Evolutionary conservation across 2,888 invertebrate genomes (phyloP), one percentile per base, ranked within the genome.

Genomic region (Drosophila neonasuta): DNA sequence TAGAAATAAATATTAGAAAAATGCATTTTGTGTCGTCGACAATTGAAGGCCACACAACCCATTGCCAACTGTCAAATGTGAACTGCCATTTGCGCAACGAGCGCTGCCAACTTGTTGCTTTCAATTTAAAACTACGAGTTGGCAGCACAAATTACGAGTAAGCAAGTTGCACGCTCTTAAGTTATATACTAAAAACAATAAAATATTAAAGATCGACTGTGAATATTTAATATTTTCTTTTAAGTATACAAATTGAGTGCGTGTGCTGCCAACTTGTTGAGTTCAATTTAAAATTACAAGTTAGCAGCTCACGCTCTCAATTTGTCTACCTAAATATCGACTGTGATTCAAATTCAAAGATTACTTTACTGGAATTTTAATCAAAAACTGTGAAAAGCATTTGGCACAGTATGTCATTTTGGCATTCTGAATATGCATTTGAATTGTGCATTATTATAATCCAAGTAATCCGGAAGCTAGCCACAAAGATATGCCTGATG

Each of bases 1-100:
- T 66, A 66, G 59, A 59, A 60, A 69, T 69, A 63, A 56, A 60
- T 61, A 41, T 32, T 66, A 57, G 45, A 59, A 61, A 61, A 56
- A 62, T 61, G 46, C 57, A 29, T 10, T 58, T 58, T 44, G 17
- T 30, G 15, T 10, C 49, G 39, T 55, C 44, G 34, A 55, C 58
- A 58, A 58, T 58, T 62, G 49, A 50, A 62, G 49, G 49, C 9
- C 49, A 54, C 24, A 45, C 55, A 34, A 34, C 34, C 13, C 32
- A 55, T 8, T 15, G 24, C 7, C 13, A 29, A n/a, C 3, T 39
- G 6, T 6, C 13, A 13, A 9, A 39, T 13, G 39, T 13, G 11
- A 39, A 0, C 24, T 24, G 24, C 24, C 24, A 24, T 6, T 24
- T 11, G 34, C 30, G 41, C 54, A 45, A 20, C 30, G 32, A 30